Evolutionary conservation across 92 coral and sea anemone genomes (phyloP).

Genomic region (Galaxea fascicularis): DNA sequence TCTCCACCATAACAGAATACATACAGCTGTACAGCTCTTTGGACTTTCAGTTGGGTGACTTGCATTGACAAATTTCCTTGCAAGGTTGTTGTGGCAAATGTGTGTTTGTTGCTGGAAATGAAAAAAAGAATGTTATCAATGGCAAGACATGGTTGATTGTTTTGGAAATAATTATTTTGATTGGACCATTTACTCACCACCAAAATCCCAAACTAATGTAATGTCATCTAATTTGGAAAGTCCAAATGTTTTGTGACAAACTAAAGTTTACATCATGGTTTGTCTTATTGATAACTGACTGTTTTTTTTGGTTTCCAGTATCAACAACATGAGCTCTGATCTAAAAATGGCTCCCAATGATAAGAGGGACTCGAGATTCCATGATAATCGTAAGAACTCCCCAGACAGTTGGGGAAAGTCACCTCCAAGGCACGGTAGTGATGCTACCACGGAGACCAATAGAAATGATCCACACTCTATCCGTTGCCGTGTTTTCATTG

Average conservation of each 20-base stretch:
- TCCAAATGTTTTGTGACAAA: constrained; percentile 7
- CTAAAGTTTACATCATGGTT: neutral
- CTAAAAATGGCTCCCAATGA: constrained; percentile 39
- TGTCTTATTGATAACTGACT: constrained; percentile 38
- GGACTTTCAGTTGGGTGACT: constrained; percentile 41
- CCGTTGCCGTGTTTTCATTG: constrained; percentile 94
- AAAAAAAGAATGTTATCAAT: constrained; percentile 13
- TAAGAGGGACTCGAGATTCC: constrained; percentile 37
- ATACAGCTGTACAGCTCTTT: neutral
- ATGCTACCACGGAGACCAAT: constrained; percentile 74
- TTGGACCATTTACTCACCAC: neutral
- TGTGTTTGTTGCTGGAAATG: constrained; percentile 40
- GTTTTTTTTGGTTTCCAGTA: constrained; percentile 47
- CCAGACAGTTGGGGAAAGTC: constrained; percentile 41
- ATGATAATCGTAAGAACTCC: constrained; percentile 49
- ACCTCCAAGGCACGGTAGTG: constrained; percentile 19
- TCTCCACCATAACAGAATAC: too few species aligned
- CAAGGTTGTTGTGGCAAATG: neutral
- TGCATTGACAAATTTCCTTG: neutral
- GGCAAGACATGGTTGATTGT: neutral
- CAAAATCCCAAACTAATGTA: neutral
- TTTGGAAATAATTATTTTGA: neutral
- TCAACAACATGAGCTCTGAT: constrained; percentile 50
- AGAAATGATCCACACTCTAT: constrained; percentile 90
- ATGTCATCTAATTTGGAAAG: constrained; percentile 9